These are phyloP conservation scores for Hylaeus volcanicus DNA, from an alignment of 1,140 invertebrate species.

Conservation along the genomic window DNA sequence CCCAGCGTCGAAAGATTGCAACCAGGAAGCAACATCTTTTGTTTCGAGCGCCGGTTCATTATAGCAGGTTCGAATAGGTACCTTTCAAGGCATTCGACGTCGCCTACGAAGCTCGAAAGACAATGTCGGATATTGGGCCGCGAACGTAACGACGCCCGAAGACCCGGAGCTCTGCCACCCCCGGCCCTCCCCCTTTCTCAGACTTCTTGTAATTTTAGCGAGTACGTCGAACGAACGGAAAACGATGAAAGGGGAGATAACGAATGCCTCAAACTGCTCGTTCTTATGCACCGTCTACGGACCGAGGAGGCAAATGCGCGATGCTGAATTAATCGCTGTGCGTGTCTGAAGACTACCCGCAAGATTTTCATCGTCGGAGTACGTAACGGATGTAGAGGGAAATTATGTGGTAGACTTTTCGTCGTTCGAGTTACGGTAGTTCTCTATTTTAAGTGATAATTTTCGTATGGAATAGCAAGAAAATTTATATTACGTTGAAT, in stretches of 20 bases:
- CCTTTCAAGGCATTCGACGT: constrained; percentile 5
- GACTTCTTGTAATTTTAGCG: constrained; percentile 18
- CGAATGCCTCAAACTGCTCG: constrained; percentile 31
- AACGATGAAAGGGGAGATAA: constrained; percentile 48
- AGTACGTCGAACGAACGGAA: constrained; percentile 12
- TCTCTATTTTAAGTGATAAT: no score
- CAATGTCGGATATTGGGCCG: constrained; percentile 28
- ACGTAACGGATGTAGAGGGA: neutral
- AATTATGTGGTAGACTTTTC: no score
- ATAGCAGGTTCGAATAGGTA: neutral
- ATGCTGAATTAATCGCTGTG: constrained; percentile 48
- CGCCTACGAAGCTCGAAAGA: neutral
- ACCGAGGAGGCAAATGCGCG: neutral
- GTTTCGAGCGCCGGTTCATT: constrained; percentile 16
- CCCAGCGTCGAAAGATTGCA: neutral
- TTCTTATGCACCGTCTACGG: constrained; percentile 3
- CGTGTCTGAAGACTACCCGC: constrained; percentile 31
- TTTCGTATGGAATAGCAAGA: no score
- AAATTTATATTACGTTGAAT: no score
- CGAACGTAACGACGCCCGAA: constrained; percentile 15
- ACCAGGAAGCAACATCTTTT: constrained; percentile 1
- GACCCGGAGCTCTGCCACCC: no score
- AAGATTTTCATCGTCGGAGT: neutral
- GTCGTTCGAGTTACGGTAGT: no score
- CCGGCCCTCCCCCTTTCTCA: neutral